A percentile compares a stretch with the other conserved stretches of the same genome.
Evolutionary conservation across 2,888 invertebrate genomes (phyloP).

Genomic region (Habrosyne pyritoides): DNA sequence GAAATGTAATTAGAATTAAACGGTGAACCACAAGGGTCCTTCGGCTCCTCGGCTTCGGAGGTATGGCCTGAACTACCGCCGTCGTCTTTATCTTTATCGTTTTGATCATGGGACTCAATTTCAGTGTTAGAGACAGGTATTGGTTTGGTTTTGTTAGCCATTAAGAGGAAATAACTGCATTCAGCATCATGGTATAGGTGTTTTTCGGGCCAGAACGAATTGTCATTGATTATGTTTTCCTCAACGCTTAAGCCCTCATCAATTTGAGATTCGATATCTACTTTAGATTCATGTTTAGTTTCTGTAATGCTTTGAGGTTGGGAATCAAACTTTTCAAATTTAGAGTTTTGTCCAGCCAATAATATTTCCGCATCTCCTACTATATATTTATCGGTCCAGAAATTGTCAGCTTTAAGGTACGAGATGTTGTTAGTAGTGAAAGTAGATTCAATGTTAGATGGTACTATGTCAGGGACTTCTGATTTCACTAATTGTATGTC

Average conservation of each 20-base stretch:
- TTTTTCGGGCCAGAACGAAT: constrained; percentile 85
- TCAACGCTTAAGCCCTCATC: constrained; percentile 43
- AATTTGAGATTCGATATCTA: constrained; percentile 22
- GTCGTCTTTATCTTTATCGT: constrained; percentile 85
- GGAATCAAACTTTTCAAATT: constrained; percentile 19
- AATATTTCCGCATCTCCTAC: constrained; percentile 84
- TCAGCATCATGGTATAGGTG: constrained; percentile 87
- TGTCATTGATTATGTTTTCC: constrained; percentile 68
- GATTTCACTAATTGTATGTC: constrained; percentile 15
- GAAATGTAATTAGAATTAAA: constrained; percentile 85
- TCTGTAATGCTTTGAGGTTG: constrained; percentile 24
- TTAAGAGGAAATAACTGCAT: constrained; percentile 81
- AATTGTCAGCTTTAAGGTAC: constrained; percentile 77
- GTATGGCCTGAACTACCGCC: constrained; percentile 84
- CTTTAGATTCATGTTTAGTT: constrained; percentile 22
- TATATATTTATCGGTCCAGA: constrained; percentile 84
- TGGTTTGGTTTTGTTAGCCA: constrained; percentile 74
- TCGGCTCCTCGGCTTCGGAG: constrained; percentile 66
- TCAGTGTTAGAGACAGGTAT: constrained; percentile 43
- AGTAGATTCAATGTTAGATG: constrained; percentile 53
- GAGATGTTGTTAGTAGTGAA: constrained; percentile 55
- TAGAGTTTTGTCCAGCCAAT: constrained; percentile 48
- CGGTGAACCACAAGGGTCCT: constrained; percentile 55
- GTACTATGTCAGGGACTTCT: constrained; percentile 13
- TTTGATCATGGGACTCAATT: constrained; percentile 69